phyloP scores from a whole-genome alignment of 2,113 vertebrate genomes.

The Actenoides lindsayi region DNA sequence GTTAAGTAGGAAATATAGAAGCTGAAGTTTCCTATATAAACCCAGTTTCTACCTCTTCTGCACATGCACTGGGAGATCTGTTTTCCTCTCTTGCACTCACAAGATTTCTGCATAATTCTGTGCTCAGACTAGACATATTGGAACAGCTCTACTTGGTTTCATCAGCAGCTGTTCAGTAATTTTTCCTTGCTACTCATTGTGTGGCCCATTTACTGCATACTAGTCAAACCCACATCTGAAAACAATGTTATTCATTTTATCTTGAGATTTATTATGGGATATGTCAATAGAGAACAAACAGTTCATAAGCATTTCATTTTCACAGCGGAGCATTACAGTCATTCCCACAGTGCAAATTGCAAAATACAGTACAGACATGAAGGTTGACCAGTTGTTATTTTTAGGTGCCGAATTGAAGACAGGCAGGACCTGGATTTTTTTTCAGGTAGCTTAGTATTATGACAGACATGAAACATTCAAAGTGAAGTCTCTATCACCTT shows the following conservation, averaged over 20 bases:
- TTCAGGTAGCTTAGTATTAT: not conserved
- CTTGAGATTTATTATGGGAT: not conserved
- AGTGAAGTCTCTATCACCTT: not conserved
- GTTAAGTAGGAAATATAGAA: accelerated
- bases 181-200: conserved; percentile 38
- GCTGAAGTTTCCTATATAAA: not conserved
- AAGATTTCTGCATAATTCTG: not conserved
- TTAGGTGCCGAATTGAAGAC: not conserved
- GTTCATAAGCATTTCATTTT: conserved; percentile 36
- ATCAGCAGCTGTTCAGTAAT: not conserved
- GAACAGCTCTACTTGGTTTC: not conserved
- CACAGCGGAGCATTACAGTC: not conserved
- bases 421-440: not conserved
- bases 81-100: not conserved
- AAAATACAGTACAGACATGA: not conserved
- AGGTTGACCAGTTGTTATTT: not conserved
- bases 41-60: not conserved
- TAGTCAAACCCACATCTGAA: conserved; percentile 44
- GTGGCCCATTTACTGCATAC: not conserved
- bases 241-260: conserved; percentile 11
- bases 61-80: not conserved
- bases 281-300: not conserved
- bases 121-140: not conserved
- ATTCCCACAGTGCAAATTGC: not conserved
- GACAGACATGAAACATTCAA: not conserved